Evolutionary conservation across 2,113 vertebrate species (phyloP).

Genomic region (Carassius gibelio): DNA sequence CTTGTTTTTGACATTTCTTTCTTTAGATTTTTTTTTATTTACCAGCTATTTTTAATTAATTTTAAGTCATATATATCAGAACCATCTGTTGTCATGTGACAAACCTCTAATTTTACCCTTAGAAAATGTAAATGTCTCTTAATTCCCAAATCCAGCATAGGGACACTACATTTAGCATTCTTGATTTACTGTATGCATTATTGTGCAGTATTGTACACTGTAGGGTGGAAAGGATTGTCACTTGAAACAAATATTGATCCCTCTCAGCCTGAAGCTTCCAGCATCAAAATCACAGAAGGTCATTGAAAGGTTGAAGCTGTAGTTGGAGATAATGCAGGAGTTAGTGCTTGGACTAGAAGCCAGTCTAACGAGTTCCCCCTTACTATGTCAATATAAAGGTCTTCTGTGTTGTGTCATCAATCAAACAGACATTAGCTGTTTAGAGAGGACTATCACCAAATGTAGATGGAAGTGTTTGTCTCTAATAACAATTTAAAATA

Average conservation of each 20-base stretch:
- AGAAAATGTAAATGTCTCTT: background rate
- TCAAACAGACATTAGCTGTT: background rate
- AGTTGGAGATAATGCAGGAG: background rate
- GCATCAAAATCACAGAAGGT: constrained; percentile 5
- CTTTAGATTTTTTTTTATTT: background rate
- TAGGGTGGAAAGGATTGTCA: background rate
- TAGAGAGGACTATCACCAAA: background rate
- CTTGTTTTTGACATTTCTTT: background rate
- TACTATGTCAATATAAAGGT: background rate
- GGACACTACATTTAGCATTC: background rate
- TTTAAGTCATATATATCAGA: background rate
- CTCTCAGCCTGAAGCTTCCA: background rate
- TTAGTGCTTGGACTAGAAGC: background rate
- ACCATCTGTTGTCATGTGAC: background rate
- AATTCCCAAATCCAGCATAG: too few species aligned
- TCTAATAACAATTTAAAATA: background rate
- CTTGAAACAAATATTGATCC: background rate
- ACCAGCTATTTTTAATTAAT: background rate
- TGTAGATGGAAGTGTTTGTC: background rate
- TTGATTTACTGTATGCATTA: background rate
- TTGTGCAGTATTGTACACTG: background rate
- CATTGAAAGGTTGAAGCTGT: background rate
- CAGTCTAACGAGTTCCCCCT: background rate
- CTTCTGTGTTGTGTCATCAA: background rate
- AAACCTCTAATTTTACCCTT: constrained; percentile 10